Percentiles rank a stretch among this genome's conserved stretches.
phyloP scores from a whole-genome alignment of 53 echinoderm and acorn worm species.

The Mesocentrotus franciscanus region DNA sequence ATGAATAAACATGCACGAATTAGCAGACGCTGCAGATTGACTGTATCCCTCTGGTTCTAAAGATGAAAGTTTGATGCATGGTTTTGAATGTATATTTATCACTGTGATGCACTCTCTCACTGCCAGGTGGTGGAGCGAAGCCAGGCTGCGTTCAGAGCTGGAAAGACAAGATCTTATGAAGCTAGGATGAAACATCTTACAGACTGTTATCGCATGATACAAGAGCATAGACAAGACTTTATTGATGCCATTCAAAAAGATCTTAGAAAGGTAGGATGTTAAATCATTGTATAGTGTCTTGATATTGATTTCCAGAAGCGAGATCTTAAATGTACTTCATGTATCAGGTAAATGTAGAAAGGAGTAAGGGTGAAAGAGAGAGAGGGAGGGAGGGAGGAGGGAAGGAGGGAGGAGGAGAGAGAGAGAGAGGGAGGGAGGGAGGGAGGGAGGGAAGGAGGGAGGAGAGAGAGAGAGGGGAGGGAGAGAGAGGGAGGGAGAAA shows the following conservation, averaged over 20 bases:
- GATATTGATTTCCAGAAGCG: no score
- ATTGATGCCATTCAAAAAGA: slow-evolving; percentile 71
- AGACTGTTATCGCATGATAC: slow-evolving; percentile 59
- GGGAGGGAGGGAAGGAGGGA: background rate
- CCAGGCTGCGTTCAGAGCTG: slow-evolving; percentile 67
- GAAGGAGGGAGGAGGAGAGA: background rate
- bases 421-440: background rate
- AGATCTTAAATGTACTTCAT: no score
- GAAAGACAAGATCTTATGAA: slow-evolving; percentile 68
- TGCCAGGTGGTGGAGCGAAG: slow-evolving; percentile 59
- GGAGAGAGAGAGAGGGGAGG: background rate
- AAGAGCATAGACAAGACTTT: slow-evolving; percentile 71
- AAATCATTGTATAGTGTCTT: no score
- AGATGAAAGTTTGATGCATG: no score
- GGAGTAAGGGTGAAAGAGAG: no score
- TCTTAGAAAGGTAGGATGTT: slow-evolving; percentile 65
- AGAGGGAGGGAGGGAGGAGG: no score
- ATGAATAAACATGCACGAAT: no score
- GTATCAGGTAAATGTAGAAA: no score
- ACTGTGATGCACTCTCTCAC: background rate
- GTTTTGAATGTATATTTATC: no score
- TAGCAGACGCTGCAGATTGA: no score
- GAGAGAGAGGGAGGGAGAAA: background rate
- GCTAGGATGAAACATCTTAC: slow-evolving; percentile 63
- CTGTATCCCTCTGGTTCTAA: no score